phyloP scores from a whole-genome alignment of 1,140 invertebrate genomes.

The Colletes latitarsis region DNA sequence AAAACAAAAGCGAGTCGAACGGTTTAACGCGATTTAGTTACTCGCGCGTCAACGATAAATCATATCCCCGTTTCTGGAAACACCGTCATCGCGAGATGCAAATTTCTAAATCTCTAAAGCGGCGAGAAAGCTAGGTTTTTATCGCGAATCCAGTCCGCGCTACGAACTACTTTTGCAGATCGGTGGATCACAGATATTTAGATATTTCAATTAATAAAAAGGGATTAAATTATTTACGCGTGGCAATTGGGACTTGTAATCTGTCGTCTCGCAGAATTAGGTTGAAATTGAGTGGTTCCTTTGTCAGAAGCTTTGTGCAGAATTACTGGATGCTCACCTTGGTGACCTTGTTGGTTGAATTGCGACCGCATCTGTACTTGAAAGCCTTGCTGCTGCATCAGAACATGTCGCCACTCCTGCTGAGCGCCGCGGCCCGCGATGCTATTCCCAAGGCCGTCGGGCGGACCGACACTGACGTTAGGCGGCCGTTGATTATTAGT shows the following conservation, averaged over 20 bases:
- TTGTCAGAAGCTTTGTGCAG: background rate
- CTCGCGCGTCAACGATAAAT: background rate
- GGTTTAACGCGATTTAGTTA: conserved; percentile 1
- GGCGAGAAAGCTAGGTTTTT: too few species aligned
- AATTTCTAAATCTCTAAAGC: too few species aligned
- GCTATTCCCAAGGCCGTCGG: conserved; percentile 76
- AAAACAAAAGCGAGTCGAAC: conserved; percentile 27
- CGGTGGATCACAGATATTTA: too few species aligned
- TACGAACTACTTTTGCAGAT: too few species aligned
- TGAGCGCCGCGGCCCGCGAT: conserved; percentile 74
- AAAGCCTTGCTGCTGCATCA: conserved; percentile 86
- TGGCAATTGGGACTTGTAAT: too few species aligned
- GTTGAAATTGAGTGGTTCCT: too few species aligned
- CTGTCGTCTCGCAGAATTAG: background rate
- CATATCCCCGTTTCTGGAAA: background rate
- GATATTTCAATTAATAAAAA: too few species aligned
- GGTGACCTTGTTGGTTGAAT: conserved; percentile 85
- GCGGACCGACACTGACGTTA: conserved; percentile 81
- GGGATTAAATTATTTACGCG: too few species aligned
- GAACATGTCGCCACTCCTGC: conserved; percentile 86
- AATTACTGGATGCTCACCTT: conserved; percentile 78
- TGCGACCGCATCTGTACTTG: conserved; percentile 83
- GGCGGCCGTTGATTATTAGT: conserved; percentile 82
- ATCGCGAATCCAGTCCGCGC: too few species aligned
- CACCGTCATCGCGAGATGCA: too few species aligned